Evolutionary conservation across 2,797 vertebrate species (phyloP), one percentile per base, ranked within the genome.

Genomic region (Otus scops): DNA sequence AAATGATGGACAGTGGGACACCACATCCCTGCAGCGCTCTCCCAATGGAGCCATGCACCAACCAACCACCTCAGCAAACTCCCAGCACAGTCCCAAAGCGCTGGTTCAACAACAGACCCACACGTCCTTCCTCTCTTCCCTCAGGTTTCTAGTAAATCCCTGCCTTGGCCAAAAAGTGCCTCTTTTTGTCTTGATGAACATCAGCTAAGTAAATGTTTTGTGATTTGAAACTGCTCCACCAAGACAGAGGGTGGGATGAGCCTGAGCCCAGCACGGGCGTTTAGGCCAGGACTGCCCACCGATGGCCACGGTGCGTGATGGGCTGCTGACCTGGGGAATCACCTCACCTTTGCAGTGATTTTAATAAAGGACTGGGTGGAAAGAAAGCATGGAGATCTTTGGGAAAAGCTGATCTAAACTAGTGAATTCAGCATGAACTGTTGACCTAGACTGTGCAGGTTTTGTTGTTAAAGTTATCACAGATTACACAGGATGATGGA

Each of bases 41-140:
- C 24, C 30, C 3, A 0, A 1, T 39, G n/a, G 13, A n/a, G 15
- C 48, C 9, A 3, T 22, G 10, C 1, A 5, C 36, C 59, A 39
- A 16, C 36, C 64, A 56, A 27, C 32, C 30, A 61, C 60, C 43
- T 30, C 73, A 63, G 71, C 38, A 68, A 38, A n/a, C 61, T 78
- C 41, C 38, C 32, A 45, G 54, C 41, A 50, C 26, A 32, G 30
- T 56, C 54, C 6, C 3, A 57, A 87, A 63, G 26, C 4, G 8
- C 43, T 45, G 26, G 22, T 78, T 74, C 67, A 34, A 50, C 41
- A 61, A 32, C 65, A 61, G 53, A 67, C n/a, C 28, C 48, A 28
- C 8, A 4, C 1, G 1, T 34, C 64, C 39, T 60, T 86, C 56
- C 63, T 70, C 39, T 81, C 41, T 59, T 53, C 70, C 53, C 15